phyloP scores from a whole-genome alignment of 2,888 invertebrate genomes.

The Ischnus inquisitorius region DNA sequence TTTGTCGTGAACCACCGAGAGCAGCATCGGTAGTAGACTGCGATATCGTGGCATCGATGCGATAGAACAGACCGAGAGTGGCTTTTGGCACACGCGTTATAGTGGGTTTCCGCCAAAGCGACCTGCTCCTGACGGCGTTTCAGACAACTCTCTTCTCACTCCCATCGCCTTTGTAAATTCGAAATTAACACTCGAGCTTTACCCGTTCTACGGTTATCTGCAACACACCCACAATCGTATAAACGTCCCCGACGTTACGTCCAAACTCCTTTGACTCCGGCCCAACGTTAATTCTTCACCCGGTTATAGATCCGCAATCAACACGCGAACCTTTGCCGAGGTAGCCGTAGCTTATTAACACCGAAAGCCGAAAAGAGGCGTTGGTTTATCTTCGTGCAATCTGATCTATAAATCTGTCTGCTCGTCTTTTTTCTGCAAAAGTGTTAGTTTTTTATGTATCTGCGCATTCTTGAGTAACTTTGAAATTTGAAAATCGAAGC shows the following conservation, averaged over 20 bases:
- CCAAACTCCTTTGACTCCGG: slow-evolving; percentile 33
- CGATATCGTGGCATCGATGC: slow-evolving; percentile 32
- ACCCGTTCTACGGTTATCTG: background rate
- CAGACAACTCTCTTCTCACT: background rate
- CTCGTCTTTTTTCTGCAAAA: too few species aligned
- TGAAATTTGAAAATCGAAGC: too few species aligned
- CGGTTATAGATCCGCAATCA: slow-evolving; percentile 21
- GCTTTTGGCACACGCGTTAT: slow-evolving; percentile 55
- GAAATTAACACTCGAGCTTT: slow-evolving; percentile 61
- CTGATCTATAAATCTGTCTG: too few species aligned
- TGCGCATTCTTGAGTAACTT: too few species aligned
- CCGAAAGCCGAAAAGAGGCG: too few species aligned
- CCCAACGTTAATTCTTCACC: background rate
- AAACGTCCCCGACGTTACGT: background rate
- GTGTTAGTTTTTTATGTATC: too few species aligned
- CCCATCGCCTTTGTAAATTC: slow-evolving; percentile 55
- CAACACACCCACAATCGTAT: background rate
- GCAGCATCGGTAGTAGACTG: slow-evolving; percentile 24
- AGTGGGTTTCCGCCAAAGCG: slow-evolving; percentile 42
- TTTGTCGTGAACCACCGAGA: slow-evolving; percentile 41
- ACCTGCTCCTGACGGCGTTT: slow-evolving; percentile 37
- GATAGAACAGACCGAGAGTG: slow-evolving; percentile 38
- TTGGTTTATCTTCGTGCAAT: too few species aligned
- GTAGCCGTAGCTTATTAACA: background rate
- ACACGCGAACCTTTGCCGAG: slow-evolving; percentile 16